Conservation (phyloP, 2,797 vertebrate genomes). For the Schizopygopsis malacanthus region DNA sequence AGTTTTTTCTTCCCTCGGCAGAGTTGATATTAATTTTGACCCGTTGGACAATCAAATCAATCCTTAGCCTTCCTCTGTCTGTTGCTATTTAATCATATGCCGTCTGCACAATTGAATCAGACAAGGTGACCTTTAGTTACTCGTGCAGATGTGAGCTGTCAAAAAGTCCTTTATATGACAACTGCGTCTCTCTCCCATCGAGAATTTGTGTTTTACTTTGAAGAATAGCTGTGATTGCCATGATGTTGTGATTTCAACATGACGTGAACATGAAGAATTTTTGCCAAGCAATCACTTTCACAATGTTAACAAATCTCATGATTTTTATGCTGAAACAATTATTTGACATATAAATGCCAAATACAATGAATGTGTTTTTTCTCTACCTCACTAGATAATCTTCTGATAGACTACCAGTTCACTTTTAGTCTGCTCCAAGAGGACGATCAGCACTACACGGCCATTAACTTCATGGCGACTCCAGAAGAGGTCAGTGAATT, state of each 20-base stretch:
- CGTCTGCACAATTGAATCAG: slow-evolving; percentile 30
- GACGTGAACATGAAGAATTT: neutral
- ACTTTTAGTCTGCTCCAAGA: slow-evolving; percentile 97
- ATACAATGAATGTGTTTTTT: neutral
- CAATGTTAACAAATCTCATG: too few species aligned
- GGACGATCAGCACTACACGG: slow-evolving; percentile 96
- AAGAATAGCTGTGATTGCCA: slow-evolving; percentile 9
- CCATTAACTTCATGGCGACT: slow-evolving; percentile 98
- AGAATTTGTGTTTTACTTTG: neutral
- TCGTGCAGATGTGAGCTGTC: slow-evolving; percentile 49
- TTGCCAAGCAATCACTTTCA: neutral
- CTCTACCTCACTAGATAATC: slow-evolving; percentile 81
- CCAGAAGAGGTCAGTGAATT: slow-evolving; percentile 87
- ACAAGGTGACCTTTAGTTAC: slow-evolving; percentile 49
- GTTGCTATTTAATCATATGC: slow-evolving; percentile 42
- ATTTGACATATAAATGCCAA: neutral
- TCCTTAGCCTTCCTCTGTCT: slow-evolving; percentile 19
- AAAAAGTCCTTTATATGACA: slow-evolving; percentile 4
- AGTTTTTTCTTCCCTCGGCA: neutral
- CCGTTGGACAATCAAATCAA: slow-evolving; percentile 41
- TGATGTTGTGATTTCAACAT: slow-evolving; percentile 1
- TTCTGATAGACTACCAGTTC: slow-evolving; percentile 98
- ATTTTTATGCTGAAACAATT: neutral
- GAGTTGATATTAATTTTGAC: slow-evolving; percentile 35
- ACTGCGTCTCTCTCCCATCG: slow-evolving; percentile 4